Percentiles rank a stretch among this genome's conserved stretches.
phyloP scores from a whole-genome alignment of 1,140 invertebrate genomes.

The Drosophila lacertosa region DNA sequence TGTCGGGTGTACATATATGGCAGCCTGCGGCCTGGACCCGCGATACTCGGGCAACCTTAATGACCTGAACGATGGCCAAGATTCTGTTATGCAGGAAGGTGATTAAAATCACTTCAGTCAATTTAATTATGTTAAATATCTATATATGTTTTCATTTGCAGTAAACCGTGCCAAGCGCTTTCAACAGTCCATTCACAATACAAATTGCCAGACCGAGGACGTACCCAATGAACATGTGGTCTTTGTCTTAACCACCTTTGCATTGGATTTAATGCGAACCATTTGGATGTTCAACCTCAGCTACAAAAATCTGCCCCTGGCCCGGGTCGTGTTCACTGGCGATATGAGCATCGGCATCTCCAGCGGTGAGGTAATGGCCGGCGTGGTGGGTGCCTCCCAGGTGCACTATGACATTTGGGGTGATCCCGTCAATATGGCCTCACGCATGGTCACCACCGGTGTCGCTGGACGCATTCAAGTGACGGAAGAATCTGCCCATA shows the following conservation, averaged over 20 bases:
- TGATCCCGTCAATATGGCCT: conserved; percentile 97
- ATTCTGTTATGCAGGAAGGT: conserved; percentile 6
- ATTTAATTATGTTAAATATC: not conserved
- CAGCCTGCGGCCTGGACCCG: conserved; percentile 92
- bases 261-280: conserved; percentile 55
- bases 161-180: not conserved
- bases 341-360: conserved; percentile 87
- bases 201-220: not conserved
- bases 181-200: too few species aligned
- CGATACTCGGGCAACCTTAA: conserved; percentile 1
- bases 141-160: not conserved
- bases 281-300: conserved; percentile 28
- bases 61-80: not conserved
- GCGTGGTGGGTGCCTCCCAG: conserved; percentile 94
- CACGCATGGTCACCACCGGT: conserved; percentile 94
- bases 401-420: conserved; percentile 95
- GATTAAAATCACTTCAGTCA: not conserved
- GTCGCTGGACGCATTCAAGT: conserved; percentile 91
- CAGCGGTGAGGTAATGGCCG: conserved; percentile 93
- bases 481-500: conserved; percentile 88
- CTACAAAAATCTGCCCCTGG: conserved; percentile 2
- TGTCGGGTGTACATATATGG: conserved; percentile 97
- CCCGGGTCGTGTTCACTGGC: not conserved
- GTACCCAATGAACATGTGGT: conserved; percentile 44
- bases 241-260: conserved; percentile 55